These are phyloP conservation scores for Allochrocebus solatus DNA, from an alignment of 2,797 vertebrate genomes.

Conservation along the genomic window DNA sequence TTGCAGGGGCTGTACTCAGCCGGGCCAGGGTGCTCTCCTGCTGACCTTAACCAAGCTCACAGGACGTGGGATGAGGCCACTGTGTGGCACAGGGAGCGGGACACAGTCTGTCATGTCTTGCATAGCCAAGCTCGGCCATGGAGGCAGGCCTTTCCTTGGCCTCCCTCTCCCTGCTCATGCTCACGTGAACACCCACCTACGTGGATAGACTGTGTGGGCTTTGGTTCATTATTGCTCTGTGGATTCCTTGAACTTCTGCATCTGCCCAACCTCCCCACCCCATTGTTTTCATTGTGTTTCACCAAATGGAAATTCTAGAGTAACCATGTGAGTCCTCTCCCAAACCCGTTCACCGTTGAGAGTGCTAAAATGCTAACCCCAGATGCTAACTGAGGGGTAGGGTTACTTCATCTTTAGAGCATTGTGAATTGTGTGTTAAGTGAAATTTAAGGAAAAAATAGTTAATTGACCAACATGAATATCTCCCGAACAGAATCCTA, in stretches of 20 bases:
- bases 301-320: not conserved
- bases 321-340: not conserved
- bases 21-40: not conserved
- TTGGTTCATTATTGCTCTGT: not conserved
- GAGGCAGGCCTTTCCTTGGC: not conserved
- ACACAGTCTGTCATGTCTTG: too few relatives aligned
- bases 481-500: not conserved
- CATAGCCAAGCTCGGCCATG: accelerated
- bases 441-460: not conserved
- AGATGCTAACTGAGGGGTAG: accelerated
- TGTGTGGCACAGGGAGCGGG: not conserved
- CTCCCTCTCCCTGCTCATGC: not conserved
- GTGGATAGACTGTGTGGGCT: too few relatives aligned
- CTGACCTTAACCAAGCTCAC: not conserved
- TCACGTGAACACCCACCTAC: accelerated
- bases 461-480: not conserved
- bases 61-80: accelerated
- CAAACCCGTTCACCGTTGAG: too few relatives aligned
- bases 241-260: not conserved
- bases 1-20: not conserved
- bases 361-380: not conserved
- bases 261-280: not conserved
- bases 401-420: not conserved
- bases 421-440: not conserved
- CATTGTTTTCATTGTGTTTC: not conserved